phyloP scores from a whole-genome alignment of 2,797 vertebrate genomes.

The Glyptemys insculpta region DNA sequence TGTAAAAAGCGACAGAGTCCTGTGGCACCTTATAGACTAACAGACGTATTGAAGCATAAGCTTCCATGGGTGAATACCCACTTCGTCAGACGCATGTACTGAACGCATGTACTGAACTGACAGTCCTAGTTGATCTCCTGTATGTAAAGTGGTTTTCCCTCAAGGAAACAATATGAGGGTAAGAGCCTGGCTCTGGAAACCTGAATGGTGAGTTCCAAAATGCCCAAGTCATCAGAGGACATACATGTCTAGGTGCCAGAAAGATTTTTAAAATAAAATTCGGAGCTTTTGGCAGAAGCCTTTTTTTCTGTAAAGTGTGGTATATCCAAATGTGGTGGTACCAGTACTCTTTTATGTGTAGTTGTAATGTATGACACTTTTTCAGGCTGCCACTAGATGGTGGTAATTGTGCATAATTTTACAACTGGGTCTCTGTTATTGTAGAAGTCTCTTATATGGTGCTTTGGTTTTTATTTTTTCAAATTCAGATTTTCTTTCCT shows the following conservation, averaged over 20 bases:
- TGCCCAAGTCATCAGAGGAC: background rate
- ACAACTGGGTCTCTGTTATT: accelerated
- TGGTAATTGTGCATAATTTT: background rate
- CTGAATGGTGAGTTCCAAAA: background rate
- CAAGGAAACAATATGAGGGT: background rate
- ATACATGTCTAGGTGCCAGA: background rate
- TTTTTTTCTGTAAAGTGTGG: background rate
- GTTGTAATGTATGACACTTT: background rate
- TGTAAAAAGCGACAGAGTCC: too few relatives aligned
- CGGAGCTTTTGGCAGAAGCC: background rate
- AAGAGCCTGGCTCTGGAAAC: background rate
- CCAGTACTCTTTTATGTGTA: background rate
- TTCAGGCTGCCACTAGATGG: slow-evolving; percentile 56
- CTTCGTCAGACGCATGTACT: too few relatives aligned
- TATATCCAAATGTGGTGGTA: background rate
- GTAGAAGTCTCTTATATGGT: background rate
- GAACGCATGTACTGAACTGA: background rate
- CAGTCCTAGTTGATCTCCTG: background rate
- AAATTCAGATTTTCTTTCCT: background rate
- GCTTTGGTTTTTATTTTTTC: background rate
- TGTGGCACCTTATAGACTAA: too few relatives aligned
- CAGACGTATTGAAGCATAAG: too few relatives aligned
- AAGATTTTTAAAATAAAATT: background rate
- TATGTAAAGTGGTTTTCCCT: background rate
- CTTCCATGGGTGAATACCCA: too few relatives aligned